Conservation (phyloP, 2,797 vertebrate genomes). For the Glyptemys insculpta region DNA sequence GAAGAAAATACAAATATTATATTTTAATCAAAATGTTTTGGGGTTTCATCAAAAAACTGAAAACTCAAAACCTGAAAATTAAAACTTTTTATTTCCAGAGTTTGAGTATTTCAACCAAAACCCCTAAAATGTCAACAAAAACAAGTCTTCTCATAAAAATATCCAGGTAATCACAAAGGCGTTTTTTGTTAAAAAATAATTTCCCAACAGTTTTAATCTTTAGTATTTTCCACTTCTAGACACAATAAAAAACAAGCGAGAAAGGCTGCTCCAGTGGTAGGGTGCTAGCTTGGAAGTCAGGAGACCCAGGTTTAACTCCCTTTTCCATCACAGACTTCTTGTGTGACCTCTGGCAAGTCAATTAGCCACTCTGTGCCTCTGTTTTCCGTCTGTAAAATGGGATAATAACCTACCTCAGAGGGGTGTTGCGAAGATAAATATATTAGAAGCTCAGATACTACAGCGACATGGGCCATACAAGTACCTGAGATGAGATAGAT, state of each 20-base stretch:
- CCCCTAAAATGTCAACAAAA: background rate
- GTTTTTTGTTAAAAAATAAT: background rate
- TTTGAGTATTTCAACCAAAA: background rate
- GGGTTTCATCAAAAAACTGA: background rate
- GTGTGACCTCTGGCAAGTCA: background rate
- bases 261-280: background rate
- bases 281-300: background rate
- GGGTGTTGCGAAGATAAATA: background rate
- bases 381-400: background rate
- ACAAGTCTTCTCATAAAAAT: background rate
- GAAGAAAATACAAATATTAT: background rate
- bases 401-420: background rate
- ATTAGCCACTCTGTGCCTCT: background rate
- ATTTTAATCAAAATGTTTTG: background rate
- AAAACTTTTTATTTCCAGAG: background rate
- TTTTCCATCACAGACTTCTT: background rate
- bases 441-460: background rate
- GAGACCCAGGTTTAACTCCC: background rate
- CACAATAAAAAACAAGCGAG: background rate
- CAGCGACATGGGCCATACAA: background rate
- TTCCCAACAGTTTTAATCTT: background rate
- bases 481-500: background rate
- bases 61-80: background rate
- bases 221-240: background rate
- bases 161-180: background rate